Percentiles rank a stretch among this genome's conserved stretches.
Conservation (phyloP, 2,797 vertebrate species). For the Lagorchestes hirsutus region DNA sequence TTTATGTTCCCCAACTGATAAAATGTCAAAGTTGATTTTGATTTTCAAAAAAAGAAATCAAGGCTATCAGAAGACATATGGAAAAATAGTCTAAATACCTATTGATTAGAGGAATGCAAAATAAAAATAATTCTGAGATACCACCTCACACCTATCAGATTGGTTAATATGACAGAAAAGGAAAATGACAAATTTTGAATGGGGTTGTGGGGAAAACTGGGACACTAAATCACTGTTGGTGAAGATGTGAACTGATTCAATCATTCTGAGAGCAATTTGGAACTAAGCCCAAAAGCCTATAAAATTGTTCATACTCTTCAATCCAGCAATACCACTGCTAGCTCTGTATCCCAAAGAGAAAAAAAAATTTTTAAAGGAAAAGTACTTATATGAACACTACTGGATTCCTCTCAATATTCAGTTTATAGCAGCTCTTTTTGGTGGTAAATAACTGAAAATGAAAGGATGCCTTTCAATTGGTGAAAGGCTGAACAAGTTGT, state of each 20-base stretch:
- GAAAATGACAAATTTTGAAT: not conserved
- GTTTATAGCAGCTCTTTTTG: not conserved
- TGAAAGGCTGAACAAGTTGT: not conserved
- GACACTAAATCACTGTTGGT: not conserved
- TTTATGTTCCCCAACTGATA: not conserved
- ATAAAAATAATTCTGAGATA: not conserved
- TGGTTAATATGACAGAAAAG: not conserved
- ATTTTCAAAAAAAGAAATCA: not conserved
- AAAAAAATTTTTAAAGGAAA: too few species aligned
- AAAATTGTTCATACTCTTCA: not conserved
- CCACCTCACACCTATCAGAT: not conserved
- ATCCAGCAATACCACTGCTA: not conserved
- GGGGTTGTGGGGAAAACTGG: not conserved
- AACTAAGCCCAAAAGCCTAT: not conserved
- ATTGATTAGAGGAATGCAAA: not conserved
- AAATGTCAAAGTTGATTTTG: too few species aligned
- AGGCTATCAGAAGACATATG: not conserved
- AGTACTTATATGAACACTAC: not conserved
- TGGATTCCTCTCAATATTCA: too few species aligned
- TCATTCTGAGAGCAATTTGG: not conserved
- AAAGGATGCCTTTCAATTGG: not conserved
- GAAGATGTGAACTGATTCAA: not conserved
- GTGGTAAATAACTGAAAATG: not conserved
- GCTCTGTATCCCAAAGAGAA: not conserved
- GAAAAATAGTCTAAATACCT: not conserved